Base-by-base conservation (phyloP, 2,888 invertebrate species). In the Creontiades dilutus region DNA sequence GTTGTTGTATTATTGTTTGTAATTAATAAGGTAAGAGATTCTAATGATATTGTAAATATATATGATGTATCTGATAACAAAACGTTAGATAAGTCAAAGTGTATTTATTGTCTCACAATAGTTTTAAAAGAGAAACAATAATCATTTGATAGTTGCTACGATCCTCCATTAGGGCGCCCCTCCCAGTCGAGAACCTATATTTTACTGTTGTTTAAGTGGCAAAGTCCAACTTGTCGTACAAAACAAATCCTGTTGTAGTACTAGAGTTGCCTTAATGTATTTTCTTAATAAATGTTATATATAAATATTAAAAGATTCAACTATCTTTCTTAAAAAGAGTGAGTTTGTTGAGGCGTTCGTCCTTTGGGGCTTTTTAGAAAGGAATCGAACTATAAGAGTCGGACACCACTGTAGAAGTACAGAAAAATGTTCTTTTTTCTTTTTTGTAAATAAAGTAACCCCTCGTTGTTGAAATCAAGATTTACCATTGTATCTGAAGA, bases 1-100 rank as follows among this genome's bases (percentile, higher is more conserved):
- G 78, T 78, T 78, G 78, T 68, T 76, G 76, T 76, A 76, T 37
- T 76, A 78, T 78, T 78, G 46, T 78, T 78, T 78, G 78, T 78
- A 78, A 78, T 78, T 78, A 12, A 78, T 76, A 76, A 76, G 37
- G 37, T 78, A 47, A 68, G 46, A 78, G 16, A 46, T 78, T 78
- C 27, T 75, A 75, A 75, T 75, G 13, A n/a, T 78, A 78, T 46
- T 46, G 78, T 78, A 47, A 46, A 78, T 46, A 78, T 78, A n/a
- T 37, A n/a, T 47, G 78, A 46, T 78, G 37, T 46, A 78, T 37
- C 78, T 78, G 78, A 16, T 78, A 78, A 78, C 78, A 78, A 46
- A 78, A 78, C n/a, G 46, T 12, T 46, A 78, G 78, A 13, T 78
- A 13, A 68, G 68, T 11, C 68, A 68, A 68, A 23, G 68, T 68